Evolutionary conservation across 2,113 vertebrate genomes (phyloP).

Genomic region (Perca fluviatilis): DNA sequence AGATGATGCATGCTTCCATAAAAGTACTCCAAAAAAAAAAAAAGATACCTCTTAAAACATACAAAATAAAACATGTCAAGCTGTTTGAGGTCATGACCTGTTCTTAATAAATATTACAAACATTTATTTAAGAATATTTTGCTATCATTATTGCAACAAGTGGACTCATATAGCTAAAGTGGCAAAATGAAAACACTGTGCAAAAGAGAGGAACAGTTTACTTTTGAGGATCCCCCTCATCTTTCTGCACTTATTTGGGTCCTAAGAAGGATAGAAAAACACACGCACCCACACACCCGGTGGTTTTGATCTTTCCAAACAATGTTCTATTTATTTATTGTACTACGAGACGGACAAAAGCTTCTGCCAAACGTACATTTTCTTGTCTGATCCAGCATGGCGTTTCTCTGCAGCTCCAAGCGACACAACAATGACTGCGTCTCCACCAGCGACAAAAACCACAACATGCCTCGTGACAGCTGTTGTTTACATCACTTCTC

Average conservation of each 20-base stretch:
- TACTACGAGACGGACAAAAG: not conserved
- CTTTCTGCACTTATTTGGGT: not conserved
- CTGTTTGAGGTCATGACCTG: no score
- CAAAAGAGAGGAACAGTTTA: not conserved
- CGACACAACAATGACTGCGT: not conserved
- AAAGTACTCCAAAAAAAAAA: not conserved
- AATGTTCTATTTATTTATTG: not conserved
- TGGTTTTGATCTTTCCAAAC: not conserved
- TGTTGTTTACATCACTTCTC: slow-evolving; percentile 9
- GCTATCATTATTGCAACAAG: not conserved
- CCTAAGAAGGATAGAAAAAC: not conserved
- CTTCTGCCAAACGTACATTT: not conserved
- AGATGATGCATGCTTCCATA: not conserved
- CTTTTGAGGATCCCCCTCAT: not conserved
- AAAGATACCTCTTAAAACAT: not conserved
- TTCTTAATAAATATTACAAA: no score
- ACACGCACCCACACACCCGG: not conserved
- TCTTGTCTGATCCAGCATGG: not conserved
- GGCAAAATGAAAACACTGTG: not conserved
- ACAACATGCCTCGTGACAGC: slow-evolving; percentile 6
- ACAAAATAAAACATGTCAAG: not conserved
- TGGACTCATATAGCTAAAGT: no score
- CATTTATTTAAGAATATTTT: not conserved
- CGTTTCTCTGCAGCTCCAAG: not conserved
- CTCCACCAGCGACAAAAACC: not conserved